phyloP scores from a whole-genome alignment of 2,797 vertebrate genomes.

The Eidolon dupreanum region DNA sequence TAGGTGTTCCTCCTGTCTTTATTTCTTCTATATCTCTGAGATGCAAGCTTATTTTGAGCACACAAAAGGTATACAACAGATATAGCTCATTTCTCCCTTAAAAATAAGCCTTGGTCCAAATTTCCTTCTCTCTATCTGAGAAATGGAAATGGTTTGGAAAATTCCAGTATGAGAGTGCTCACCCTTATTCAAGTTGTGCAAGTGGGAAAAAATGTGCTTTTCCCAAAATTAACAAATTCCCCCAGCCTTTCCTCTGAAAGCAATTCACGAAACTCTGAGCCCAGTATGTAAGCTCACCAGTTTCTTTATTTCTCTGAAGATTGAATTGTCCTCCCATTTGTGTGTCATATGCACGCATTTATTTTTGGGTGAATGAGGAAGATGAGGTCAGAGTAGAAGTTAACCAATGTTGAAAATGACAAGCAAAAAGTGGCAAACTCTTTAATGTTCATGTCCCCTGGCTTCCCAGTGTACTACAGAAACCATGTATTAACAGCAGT shows the following conservation, averaged over 20 bases:
- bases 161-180: slow-evolving; percentile 62
- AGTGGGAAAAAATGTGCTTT: slow-evolving; percentile 68
- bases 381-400: neutral
- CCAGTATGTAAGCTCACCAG: neutral
- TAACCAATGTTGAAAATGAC: neutral
- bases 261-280: slow-evolving; percentile 7
- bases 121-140: neutral
- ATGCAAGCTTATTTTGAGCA: neutral
- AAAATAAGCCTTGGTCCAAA: slow-evolving; percentile 58
- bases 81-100: neutral
- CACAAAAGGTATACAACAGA: neutral
- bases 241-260: slow-evolving; percentile 56
- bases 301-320: slow-evolving; percentile 11
- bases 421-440: neutral
- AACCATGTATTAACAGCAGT: neutral
- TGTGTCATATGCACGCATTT: no score
- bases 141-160: slow-evolving; percentile 69
- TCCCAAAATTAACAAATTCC: slow-evolving; percentile 63
- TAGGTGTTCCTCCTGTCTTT: neutral
- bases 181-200: slow-evolving; percentile 62
- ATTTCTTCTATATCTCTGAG: slow-evolving; percentile 1
- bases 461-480: neutral
- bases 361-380: neutral
- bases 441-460: neutral
- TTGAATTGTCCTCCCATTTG: neutral